Conservation (phyloP, 2,113 vertebrate species). For the Emberiza fucata region DNA sequence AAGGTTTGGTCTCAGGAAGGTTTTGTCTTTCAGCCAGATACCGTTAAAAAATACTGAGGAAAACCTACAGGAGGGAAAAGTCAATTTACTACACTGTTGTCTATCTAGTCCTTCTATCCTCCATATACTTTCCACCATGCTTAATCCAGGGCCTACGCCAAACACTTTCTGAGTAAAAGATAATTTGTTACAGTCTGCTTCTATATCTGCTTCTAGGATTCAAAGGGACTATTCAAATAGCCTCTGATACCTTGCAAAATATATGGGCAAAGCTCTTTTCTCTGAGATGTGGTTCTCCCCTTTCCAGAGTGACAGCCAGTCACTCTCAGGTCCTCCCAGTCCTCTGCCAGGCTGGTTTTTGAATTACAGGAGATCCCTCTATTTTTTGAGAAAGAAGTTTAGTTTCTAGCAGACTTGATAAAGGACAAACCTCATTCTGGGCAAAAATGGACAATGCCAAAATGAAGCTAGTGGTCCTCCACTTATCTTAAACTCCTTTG, state of each 20-base stretch:
- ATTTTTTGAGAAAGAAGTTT: background rate
- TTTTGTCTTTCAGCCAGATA: background rate
- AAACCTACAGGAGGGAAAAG: background rate
- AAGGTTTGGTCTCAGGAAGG: background rate
- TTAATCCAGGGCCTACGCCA: background rate
- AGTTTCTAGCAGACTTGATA: background rate
- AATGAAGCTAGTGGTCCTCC: background rate
- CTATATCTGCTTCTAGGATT: background rate
- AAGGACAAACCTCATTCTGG: background rate
- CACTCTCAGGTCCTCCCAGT: rapidly evolving
- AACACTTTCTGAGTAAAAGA: background rate
- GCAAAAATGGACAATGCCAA: background rate
- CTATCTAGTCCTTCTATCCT: background rate
- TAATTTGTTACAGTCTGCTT: background rate
- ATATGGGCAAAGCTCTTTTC: background rate
- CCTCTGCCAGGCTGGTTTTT: background rate
- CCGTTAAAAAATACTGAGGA: background rate
- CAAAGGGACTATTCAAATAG: background rate
- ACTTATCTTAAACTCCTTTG: background rate
- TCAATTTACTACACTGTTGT: background rate
- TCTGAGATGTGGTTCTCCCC: background rate
- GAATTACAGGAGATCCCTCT: background rate
- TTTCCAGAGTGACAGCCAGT: background rate
- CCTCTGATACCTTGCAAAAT: background rate
- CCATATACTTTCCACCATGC: background rate